Evolutionary conservation across 2,888 invertebrate genomes (phyloP).

Genomic region (Tinea semifulvella): DNA sequence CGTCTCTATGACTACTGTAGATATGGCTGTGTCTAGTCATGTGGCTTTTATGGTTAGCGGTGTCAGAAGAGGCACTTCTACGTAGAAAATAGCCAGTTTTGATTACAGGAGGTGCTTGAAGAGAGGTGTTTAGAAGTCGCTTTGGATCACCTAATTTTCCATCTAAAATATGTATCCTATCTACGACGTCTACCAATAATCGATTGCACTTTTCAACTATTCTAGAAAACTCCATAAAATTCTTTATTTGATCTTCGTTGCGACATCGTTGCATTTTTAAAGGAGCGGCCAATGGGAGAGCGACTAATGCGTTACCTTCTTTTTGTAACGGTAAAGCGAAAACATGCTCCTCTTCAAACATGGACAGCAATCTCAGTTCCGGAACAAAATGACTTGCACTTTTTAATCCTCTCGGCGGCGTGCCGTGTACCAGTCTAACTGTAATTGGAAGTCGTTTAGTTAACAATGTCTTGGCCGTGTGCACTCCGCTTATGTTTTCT

Average conservation of each 20-base stretch:
- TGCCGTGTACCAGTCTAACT: slow-evolving; percentile 90
- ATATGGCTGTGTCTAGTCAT: slow-evolving; percentile 60
- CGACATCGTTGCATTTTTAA: slow-evolving; percentile 84
- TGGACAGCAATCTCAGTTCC: slow-evolving; percentile 82
- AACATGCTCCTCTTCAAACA: slow-evolving; percentile 87
- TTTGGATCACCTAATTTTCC: slow-evolving; percentile 78
- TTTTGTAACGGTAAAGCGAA: slow-evolving; percentile 86
- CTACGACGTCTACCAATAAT: slow-evolving; percentile 78
- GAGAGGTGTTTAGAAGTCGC: slow-evolving; percentile 48
- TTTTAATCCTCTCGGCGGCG: slow-evolving; percentile 84
- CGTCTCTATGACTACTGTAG: slow-evolving; percentile 69
- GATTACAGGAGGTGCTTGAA: slow-evolving; percentile 52
- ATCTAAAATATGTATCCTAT: slow-evolving; percentile 82
- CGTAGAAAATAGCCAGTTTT: slow-evolving; percentile 77
- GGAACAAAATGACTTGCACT: slow-evolving; percentile 85
- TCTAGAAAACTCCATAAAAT: slow-evolving; percentile 78
- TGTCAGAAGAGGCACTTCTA: slow-evolving; percentile 81
- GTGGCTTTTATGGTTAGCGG: slow-evolving; percentile 65
- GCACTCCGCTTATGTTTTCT: slow-evolving; percentile 94
- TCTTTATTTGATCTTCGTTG: slow-evolving; percentile 82
- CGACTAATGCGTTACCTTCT: slow-evolving; percentile 79
- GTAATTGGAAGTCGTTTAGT: slow-evolving; percentile 92
- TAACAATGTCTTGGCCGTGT: slow-evolving; percentile 87
- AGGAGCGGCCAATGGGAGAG: slow-evolving; percentile 86
- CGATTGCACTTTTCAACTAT: slow-evolving; percentile 81